phyloP scores from a whole-genome alignment of 2,797 vertebrate genomes.

The Champsocephalus esox region DNA sequence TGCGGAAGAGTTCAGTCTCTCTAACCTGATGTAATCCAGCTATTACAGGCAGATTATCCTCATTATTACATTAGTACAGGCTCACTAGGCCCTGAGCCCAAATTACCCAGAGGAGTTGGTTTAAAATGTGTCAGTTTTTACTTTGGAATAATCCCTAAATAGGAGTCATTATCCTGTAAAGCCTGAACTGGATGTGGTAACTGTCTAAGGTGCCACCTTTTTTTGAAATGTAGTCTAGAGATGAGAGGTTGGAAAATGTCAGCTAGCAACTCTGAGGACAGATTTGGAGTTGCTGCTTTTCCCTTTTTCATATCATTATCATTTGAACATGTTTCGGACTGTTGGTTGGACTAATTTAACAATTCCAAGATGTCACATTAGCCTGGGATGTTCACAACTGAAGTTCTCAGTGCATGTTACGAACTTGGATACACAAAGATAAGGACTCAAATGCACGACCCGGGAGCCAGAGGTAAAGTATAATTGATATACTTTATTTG shows the following conservation, averaged over 20 bases:
- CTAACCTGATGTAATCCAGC: conserved; percentile 74
- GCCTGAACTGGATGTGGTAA: conserved; percentile 12
- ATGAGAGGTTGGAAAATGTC: neutral
- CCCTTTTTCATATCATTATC: no score
- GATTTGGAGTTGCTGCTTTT: no score
- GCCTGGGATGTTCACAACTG: neutral
- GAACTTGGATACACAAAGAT: no score
- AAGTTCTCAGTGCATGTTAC: neutral
- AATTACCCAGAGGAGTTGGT: conserved; percentile 42
- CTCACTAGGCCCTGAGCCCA: conserved; percentile 37
- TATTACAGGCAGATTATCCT: conserved; percentile 73
- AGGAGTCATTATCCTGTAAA: conserved; percentile 33
- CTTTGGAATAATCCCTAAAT: conserved; percentile 66
- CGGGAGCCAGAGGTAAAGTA: no score
- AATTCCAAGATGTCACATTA: neutral
- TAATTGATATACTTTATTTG: no score
- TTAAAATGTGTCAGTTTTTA: conserved; percentile 33
- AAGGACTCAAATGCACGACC: no score
- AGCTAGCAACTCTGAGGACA: no score
- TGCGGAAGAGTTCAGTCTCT: conserved; percentile 30
- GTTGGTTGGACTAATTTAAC: no score
- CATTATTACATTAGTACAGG: conserved; percentile 52
- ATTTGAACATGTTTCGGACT: no score
- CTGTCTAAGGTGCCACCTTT: neutral
- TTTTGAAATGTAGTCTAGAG: neutral